These are phyloP conservation scores for Drosophila nikananu DNA, from an alignment of 1,140 invertebrate genomes.

Conservation along the genomic window DNA sequence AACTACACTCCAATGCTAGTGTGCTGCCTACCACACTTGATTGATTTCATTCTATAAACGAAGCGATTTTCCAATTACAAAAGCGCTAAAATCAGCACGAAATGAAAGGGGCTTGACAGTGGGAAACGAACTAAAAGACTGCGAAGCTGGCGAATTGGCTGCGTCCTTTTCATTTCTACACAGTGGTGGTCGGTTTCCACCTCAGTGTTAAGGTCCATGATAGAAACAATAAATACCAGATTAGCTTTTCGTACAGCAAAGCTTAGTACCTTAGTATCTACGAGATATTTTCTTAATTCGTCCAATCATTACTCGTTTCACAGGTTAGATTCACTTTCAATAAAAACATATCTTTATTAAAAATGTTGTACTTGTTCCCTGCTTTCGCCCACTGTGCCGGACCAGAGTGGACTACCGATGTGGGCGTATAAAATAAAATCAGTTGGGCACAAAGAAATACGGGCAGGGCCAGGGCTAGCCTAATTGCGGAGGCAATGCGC, in stretches of 20 bases:
- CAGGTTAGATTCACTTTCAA: too few relatives aligned
- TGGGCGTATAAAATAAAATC: conserved; percentile 55
- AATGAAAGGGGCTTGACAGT: conserved; percentile 60
- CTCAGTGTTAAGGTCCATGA: background rate
- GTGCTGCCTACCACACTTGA: conserved; percentile 76
- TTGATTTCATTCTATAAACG: conserved; percentile 84
- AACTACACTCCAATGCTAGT: conserved; percentile 54
- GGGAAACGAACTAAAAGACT: background rate
- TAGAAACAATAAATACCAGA: background rate
- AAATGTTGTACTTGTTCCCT: too few relatives aligned
- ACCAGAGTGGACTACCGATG: conserved; percentile 21
- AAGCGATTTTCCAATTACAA: conserved; percentile 79
- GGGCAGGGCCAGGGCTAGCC: conserved; percentile 37
- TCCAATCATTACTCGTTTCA: too few relatives aligned
- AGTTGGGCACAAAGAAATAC: conserved; percentile 2
- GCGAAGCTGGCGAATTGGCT: background rate
- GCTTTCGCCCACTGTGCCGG: conserved; percentile 5
- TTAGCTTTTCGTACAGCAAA: background rate
- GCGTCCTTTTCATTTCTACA: background rate
- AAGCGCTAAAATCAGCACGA: conserved; percentile 82
- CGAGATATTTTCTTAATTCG: too few relatives aligned
- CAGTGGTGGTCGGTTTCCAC: background rate
- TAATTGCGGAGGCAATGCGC: conserved; percentile 80
- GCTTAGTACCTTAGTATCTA: too few relatives aligned
- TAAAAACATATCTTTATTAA: background rate